Evolutionary conservation across 2,113 vertebrate genomes (phyloP).

Genomic region (Geococcyx californianus): DNA sequence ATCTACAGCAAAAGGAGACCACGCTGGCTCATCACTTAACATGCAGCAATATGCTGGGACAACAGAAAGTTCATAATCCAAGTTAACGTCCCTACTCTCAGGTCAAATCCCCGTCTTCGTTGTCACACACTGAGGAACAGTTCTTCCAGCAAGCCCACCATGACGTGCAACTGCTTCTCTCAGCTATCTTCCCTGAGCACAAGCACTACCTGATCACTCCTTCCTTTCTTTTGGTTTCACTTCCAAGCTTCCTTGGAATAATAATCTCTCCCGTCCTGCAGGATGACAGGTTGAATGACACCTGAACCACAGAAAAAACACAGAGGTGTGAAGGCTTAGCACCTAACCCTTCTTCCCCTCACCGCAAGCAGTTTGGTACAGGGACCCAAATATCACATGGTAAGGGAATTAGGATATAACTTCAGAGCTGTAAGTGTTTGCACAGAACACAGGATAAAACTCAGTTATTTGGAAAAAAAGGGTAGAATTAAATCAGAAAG

Average conservation of each 20-base stretch:
- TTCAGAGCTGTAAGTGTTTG: not conserved
- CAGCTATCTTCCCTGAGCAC: not conserved
- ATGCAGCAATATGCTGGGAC: not conserved
- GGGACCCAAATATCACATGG: not conserved
- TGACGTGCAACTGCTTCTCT: not conserved
- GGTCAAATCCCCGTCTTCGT: not conserved
- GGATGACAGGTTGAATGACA: not conserved
- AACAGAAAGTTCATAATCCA: not conserved
- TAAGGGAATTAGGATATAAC: not conserved
- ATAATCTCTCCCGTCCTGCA: not conserved
- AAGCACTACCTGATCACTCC: fast-evolving
- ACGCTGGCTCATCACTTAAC: not conserved
- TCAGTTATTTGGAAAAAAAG: not conserved
- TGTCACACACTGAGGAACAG: not conserved
- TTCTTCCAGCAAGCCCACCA: not conserved
- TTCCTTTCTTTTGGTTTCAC: not conserved
- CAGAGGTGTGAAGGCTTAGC: not conserved
- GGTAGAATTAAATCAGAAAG: not conserved
- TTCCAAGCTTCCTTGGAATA: not conserved
- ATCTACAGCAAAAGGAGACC: not conserved
- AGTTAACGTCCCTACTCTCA: not conserved
- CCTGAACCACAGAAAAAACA: not conserved
- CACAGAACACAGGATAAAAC: not conserved
- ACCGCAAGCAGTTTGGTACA: not conserved
- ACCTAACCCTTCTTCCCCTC: not conserved